Evolutionary conservation across 2,797 vertebrate genomes (phyloP), one percentile per base, ranked within the genome.

Genomic region (Myioborus melanocephalus): DNA sequence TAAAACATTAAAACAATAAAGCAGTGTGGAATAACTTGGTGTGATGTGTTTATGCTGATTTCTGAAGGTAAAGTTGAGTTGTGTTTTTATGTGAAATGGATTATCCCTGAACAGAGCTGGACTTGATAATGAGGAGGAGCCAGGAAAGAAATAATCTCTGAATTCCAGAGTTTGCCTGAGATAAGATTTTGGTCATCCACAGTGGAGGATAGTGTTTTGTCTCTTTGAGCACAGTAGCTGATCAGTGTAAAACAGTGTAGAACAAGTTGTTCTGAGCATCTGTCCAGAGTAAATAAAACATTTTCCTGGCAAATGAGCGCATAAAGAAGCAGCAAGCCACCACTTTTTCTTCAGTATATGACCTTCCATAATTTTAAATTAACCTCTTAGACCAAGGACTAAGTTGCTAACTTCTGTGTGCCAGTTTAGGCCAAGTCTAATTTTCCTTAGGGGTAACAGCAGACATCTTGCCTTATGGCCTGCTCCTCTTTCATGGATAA

Each of bases 301-400:
- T 41, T 59, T 94, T 79, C 34, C 30, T 81, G 28, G 19, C 26
- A 69, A 65, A 55, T 35, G 27, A 61, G 22, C 73, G n/a, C 53
- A 24, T 12, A 20, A 50, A 53, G 12, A 65, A 82, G 21, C 5
- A 16, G 6, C 46, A 35, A 90, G 14, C 18, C 22, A 56, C 28
- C 3, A 2, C 6, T 69, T 9, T 44, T n/a, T 37, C 24, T 55
- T 20, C 24, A 34, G 0, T 32, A 4, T 8, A 2, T 44, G 11
- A 47, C 66, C 23, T 63, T 17, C 24, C 19, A 81, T 64, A 1
- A 20, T 77, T 55, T 80, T 44, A 63, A 72, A 53, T 32, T 61
- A 34, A 34, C 9, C 9, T 53, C 6, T 1, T 39, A 78, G 70
- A 15, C 53, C 32, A 55, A 68, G 52, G 28, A 24, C 60, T 53